Evolutionary conservation across 2,888 invertebrate species (phyloP), one percentile per base, ranked within the genome.

Genomic region (Chrysolina americana): DNA sequence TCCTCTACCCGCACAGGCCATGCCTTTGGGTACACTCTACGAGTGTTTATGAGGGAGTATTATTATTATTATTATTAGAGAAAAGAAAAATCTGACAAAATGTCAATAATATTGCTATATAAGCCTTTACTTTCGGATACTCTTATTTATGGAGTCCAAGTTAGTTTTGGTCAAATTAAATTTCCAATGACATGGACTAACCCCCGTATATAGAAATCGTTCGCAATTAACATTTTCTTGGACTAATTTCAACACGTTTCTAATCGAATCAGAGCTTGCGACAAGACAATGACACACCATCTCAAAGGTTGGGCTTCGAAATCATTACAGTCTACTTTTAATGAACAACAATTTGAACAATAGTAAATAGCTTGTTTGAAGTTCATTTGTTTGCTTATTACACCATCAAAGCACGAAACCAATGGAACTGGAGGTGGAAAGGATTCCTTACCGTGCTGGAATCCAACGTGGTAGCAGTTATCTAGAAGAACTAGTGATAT

Each of bases 381-480:
- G 64, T 62, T 44, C 53, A 64, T 62, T 73, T 64, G 62, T 73
- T 73, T 74, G 70, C 65, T 56, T 70, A 70, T 74, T 66, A 64
- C 73, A 68, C 62, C 68, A 70, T 62, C 50, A 66, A 66, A 70
- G 50, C 74, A 66, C 59, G 66, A 74, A 74, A 74, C 65, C 63
- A 23, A 19, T 48, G 47, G 65, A 28, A 65, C 9, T 23, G 17
- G 41, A 68, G 68, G 68, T 68, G 68, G 68, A 15, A 68, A 53
- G 56, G 68, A 68, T 41, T 66, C 48, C 68, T 28, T 13, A 28
- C 36, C 19, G 50, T 13, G 53, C n/a, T 19, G 53, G 48, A 68
- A 41, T 68, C 23, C 21, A 50, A 68, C 41, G 50, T 53, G 68
- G 68, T 53, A 41, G 50, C 41, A 68, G 68, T 53, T 68, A 53